Evolutionary conservation across 2,797 vertebrate genomes (phyloP), one percentile per base, ranked within the genome.

Genomic region (Peromyscus nudipes): DNA sequence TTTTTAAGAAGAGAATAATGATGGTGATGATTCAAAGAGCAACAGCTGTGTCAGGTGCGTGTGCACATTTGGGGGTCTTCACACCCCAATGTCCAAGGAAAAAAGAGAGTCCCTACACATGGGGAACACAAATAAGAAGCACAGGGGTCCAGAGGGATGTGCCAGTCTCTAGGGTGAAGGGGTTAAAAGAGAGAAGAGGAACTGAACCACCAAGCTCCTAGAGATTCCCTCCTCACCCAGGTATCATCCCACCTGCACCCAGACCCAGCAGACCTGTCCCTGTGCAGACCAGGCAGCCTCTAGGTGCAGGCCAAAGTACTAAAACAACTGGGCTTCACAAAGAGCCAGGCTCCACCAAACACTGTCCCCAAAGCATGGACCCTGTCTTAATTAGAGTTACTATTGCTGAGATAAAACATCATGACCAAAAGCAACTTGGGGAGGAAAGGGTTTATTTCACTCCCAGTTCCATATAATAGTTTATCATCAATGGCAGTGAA

Each of bases 81-180:
- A 1, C 14, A 9, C 25, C 82, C 17, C 82, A n/a, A 80, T 55
- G 46, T 64, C 80, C 11, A 0, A 2, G 1, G 10, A 64, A 5
- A 5, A 5, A 17, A 69, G 89, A 12, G 25, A 23, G 0, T 1
- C 0, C 1, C 6, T 46, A 16, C 7, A 0, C 0, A 0, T 2
- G 7, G 67, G 4, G 43, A n/a, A 4, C 8, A 31, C 43, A 9
- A 17, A 12, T 3, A 1, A 43, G 25, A 9, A 19, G 5, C 29
- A 1, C 1, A 2, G 10, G 55, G 0, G 37, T 69, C 17, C 0
- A 67, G 81, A 43, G 25, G 8, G 31, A 10, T 34, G 2, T 52
- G 60, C 34, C n/a, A 12, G 13, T 0, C 14, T 40, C 34, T 5
- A 8, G 11, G n/a, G 25, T 17, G 19, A 77, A 21, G 4, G 52